Evolutionary conservation across 2,113 vertebrate genomes (phyloP), one percentile per base, ranked within the genome.

Genomic region (Chloebia gouldiae): DNA sequence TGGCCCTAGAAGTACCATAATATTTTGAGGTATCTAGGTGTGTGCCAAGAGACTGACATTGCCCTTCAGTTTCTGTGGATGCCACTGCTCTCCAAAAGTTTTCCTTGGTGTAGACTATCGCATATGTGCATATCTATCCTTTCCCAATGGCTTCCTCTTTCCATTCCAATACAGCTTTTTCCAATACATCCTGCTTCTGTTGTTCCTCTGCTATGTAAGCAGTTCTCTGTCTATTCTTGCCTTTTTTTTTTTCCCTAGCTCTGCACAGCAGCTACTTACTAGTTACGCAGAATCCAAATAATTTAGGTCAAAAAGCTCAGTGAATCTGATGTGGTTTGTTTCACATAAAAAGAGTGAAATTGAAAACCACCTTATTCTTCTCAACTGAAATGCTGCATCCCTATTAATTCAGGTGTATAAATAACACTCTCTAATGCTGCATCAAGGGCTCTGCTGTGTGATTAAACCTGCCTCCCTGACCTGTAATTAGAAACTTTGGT

Each of bases 401-500:
- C 94, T 94, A 91, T 96, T 97, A 97, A 97, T 97, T 97, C 97
- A 97, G 97, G 97, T 97, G 96, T 95, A 96, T 96, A 97, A 97
- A 97, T 95, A 97, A 97, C 95, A 90, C 86, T 86, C 92, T 87
- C 89, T 91, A 86, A 95, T 79, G 77, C 94, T 86, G 95, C 87
- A 96, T 96, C 93, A 96, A 97, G 96, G 86, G 94, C 88, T 95
- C 93, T 93, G 94, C 95, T 97, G 95, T 97, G 92, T 92, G 95
- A 94, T 92, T 94, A 96, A 94, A 96, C 90, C 60, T 68, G 94
- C 95, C 64, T 96, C 44, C 78, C 97, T 97, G 97, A 98, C 97
- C 97, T 98, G 98, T 98, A 98, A 98, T 98, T 98, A 98, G 98
- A 98, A 98, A 98, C 98, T 97, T 97, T 91, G 84, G 95, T 94